These are phyloP conservation scores for Raja brachyura DNA, from an alignment of 2,113 vertebrate species.

Conservation along the genomic window DNA sequence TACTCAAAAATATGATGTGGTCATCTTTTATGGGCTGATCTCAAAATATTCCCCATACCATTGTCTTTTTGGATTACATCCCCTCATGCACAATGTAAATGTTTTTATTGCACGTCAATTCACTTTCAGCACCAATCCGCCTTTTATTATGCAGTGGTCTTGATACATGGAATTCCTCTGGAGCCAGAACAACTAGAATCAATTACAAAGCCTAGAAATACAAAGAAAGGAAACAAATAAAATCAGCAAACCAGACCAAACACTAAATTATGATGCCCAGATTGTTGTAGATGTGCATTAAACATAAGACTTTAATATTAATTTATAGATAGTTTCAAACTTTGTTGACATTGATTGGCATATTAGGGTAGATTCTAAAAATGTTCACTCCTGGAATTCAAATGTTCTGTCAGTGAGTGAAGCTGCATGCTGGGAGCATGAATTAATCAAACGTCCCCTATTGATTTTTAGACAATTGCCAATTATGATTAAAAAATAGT, in stretches of 20 bases:
- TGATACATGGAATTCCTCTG: not conserved
- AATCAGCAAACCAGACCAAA: too few species aligned
- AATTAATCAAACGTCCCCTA: not conserved
- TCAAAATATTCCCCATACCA: conserved; percentile 43
- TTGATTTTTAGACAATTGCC: conserved; percentile 11
- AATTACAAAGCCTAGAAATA: not conserved
- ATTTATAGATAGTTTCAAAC: not conserved
- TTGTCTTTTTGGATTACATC: conserved; percentile 48
- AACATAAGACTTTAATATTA: not conserved
- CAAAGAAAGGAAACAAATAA: conserved; percentile 3
- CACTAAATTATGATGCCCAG: not conserved
- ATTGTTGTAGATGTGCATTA: not conserved
- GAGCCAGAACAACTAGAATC: not conserved
- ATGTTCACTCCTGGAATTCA: not conserved
- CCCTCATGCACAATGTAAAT: conserved; percentile 43
- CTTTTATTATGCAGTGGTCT: not conserved
- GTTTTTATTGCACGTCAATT: not conserved
- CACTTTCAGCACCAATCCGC: not conserved
- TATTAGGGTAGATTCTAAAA: not conserved
- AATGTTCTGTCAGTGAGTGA: not conserved
- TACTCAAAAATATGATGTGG: conserved; percentile 49
- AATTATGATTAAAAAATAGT: conserved; percentile 8
- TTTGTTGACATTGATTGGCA: conserved; percentile 20
- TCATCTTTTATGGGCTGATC: conserved; percentile 51
- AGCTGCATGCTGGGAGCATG: conserved; percentile 11